A percentile compares a stretch with the other conserved stretches of the same genome.
Conservation (phyloP, 2,113 vertebrate genomes). For the Salvelinus namaycush region DNA sequence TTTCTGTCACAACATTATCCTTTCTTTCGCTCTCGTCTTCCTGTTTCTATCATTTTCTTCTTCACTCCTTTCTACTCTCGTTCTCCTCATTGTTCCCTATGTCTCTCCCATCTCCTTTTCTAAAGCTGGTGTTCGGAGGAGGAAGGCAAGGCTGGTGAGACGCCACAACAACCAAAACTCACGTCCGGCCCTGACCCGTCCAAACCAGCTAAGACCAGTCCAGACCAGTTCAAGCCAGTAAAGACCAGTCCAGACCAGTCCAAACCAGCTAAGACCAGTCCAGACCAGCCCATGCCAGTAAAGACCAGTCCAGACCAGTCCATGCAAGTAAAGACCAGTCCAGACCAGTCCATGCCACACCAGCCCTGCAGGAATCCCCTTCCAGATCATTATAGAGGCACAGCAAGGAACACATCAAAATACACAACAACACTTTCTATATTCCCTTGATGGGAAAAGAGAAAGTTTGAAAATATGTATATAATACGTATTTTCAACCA, state of each 20-base stretch:
- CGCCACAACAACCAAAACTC: conserved; percentile 57
- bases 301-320: conserved; percentile 12
- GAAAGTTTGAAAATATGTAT: neutral
- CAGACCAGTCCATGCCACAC: neutral
- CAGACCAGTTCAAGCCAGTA: neutral
- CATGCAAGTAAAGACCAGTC: neutral
- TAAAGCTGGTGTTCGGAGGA: conserved; percentile 59
- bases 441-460: neutral
- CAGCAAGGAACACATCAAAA: neutral
- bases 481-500: too few relatives aligned
- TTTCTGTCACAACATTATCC: neutral
- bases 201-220: neutral
- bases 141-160: conserved; percentile 48
- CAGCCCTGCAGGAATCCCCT: neutral
- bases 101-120: neutral
- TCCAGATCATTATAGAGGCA: neutral
- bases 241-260: neutral
- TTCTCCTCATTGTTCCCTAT: neutral
- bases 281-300: neutral
- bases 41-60: neutral
- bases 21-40: neutral
- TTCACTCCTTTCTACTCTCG: neutral
- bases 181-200: conserved; percentile 29
- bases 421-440: neutral
- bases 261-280: neutral